These are phyloP conservation scores for Gymnocypris eckloni DNA, from an alignment of 2,797 vertebrate genomes.

Conservation along the genomic window DNA sequence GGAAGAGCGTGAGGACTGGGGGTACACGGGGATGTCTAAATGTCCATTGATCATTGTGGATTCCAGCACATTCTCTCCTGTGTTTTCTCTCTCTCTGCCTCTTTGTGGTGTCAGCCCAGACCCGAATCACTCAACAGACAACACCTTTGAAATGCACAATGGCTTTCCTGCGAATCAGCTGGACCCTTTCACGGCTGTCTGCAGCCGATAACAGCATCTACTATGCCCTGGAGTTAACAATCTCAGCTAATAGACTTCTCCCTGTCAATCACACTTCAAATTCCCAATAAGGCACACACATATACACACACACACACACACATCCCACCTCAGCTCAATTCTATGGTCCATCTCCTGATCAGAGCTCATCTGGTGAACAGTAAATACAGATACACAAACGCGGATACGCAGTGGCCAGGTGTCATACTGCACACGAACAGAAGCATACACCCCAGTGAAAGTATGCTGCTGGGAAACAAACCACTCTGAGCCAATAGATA, in stretches of 20 bases:
- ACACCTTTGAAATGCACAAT: slow-evolving; percentile 84
- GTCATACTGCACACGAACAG: slow-evolving; percentile 5
- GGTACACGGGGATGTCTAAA: slow-evolving; percentile 51
- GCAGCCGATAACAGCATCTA: slow-evolving; percentile 81
- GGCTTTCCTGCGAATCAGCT: slow-evolving; percentile 78
- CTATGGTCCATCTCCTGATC: slow-evolving; percentile 48
- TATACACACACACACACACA: slow-evolving; percentile 42
- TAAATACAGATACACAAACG: slow-evolving; percentile 46
- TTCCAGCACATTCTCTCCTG: slow-evolving; percentile 66
- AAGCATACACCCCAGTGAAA: slow-evolving; percentile 16
- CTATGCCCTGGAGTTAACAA: slow-evolving; percentile 78
- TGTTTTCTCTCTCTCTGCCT: slow-evolving; percentile 59
- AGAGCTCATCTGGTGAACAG: slow-evolving; percentile 43
- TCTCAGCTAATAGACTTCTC: slow-evolving; percentile 85
- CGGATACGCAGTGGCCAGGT: neutral
- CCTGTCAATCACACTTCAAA: slow-evolving; percentile 81
- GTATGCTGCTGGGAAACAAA: slow-evolving; percentile 45
- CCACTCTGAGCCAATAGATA: slow-evolving; percentile 35
- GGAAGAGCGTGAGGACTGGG: slow-evolving; percentile 8
- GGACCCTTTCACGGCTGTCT: slow-evolving; percentile 79
- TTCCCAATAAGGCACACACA: slow-evolving; percentile 73
- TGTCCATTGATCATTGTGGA: slow-evolving; percentile 74
- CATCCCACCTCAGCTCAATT: slow-evolving; percentile 45
- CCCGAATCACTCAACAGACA: slow-evolving; percentile 78
- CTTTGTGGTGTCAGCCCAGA: slow-evolving; percentile 67